Base-by-base conservation (phyloP, 1,140 invertebrate species). In the Anoplolepis gracilipes region DNA sequence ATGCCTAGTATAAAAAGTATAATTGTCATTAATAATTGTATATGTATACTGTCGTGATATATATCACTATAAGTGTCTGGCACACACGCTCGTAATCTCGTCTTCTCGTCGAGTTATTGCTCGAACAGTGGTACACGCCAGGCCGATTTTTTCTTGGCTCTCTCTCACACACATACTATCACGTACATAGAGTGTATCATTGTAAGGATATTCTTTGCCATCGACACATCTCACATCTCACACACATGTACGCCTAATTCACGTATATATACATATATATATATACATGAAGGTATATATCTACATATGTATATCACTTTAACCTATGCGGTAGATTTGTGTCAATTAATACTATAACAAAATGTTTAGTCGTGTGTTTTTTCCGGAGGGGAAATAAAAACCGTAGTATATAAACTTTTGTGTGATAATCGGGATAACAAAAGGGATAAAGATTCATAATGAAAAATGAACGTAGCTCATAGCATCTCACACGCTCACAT, bases 311-410 rank as follows among this genome's bases (percentile, higher is more conserved):
- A n/a, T 77, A 85, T 46, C 84, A 89, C 59, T 62, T 69, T 90
- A 90, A 62, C 62, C 85, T 86, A 81, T 77, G 88, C 86, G 88
- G 84, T 87, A 91, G 91, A 85, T 91, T 90, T 88, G 90, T 91
- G 90, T 91, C 91, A 91, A 91, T 91, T 91, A 91, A 90, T 91
- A 91, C 82, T 86, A 57, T 90, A 91, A 88, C 81, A 64, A 81
- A 78, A 85, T 85, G 79, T 90, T 88, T 88, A 90, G 77, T 76
- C 86, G 77, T 86, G 77, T 86, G 86, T 90, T 86, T 86, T n/a
- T 59, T 84, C 55, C 59, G 62, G 49, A 28, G 65, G 55, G 28
- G 46, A 30, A 53, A 53, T 53, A 87, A 79, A 49, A 77, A 75
- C 57, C 57, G 67, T 88, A 88, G 64, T 67, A 49, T 67, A 85